Percentiles rank a stretch among this genome's conserved stretches.
These are phyloP conservation scores for Ochotona curzoniae DNA, from an alignment of 2,113 vertebrate genomes.

Conservation along the genomic window DNA sequence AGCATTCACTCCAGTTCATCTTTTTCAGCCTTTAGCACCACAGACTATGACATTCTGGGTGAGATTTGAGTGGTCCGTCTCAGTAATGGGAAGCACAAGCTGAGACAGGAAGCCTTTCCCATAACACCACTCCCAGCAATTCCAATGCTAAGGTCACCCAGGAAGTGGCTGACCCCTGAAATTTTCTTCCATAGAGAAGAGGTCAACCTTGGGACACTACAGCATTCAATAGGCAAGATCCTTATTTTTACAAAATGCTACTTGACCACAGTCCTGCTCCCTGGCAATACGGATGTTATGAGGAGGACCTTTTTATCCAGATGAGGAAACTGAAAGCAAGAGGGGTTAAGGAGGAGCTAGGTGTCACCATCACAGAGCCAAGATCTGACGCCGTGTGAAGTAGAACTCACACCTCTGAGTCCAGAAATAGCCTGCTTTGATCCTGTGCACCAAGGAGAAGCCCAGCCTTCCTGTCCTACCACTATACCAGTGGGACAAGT, in stretches of 20 bases:
- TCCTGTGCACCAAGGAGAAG: neutral
- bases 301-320: neutral
- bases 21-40: neutral
- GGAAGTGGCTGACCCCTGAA: neutral
- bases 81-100: neutral
- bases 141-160: neutral
- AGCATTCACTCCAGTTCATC: neutral
- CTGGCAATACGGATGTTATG: neutral
- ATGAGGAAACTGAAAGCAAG: constrained; percentile 5
- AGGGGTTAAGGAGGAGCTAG: neutral
- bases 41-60: neutral
- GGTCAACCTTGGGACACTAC: neutral
- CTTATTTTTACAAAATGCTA: neutral
- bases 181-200: neutral
- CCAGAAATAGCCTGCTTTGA: neutral
- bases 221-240: neutral
- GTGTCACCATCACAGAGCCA: neutral
- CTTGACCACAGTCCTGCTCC: neutral
- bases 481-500: neutral
- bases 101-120: neutral
- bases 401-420: neutral
- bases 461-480: neutral
- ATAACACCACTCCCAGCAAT: neutral
- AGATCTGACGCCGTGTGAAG: neutral
- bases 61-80: neutral